These are phyloP conservation scores for Schizotus pectinicornis DNA, from an alignment of 2,888 invertebrate species.

Conservation along the genomic window DNA sequence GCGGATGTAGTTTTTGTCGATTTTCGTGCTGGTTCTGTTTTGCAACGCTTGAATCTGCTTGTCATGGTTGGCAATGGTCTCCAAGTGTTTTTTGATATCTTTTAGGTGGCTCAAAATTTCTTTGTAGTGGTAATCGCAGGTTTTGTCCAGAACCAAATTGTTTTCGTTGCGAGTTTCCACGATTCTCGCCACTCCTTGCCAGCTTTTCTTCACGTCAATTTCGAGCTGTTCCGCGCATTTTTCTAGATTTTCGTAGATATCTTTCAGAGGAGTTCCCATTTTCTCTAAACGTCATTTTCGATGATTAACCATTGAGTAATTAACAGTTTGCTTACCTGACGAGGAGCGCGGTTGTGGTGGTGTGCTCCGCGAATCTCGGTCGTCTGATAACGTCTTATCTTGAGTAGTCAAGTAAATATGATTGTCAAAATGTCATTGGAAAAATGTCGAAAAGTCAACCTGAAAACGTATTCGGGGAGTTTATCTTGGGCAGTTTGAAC, in stretches of 20 bases:
- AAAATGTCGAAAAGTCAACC: conserved; percentile 7
- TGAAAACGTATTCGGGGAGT: not conserved
- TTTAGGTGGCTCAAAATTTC: conserved; percentile 37
- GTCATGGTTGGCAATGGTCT: conserved; percentile 36
- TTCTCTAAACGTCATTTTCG: not conserved
- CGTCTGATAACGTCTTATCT: conserved; percentile 1
- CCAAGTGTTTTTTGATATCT: conserved; percentile 36
- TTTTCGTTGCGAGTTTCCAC: conserved; percentile 26
- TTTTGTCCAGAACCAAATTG: conserved; percentile 36
- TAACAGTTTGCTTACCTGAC: not conserved
- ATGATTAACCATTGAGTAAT: too few relatives aligned
- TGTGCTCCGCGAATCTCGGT: not conserved
- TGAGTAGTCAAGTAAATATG: not conserved
- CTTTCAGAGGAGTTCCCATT: conserved; percentile 21
- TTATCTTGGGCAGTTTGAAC: conserved; percentile 1
- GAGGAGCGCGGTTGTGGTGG: not conserved
- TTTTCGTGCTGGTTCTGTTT: conserved; percentile 19
- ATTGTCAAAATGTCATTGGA: conserved; percentile 15
- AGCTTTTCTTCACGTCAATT: conserved; percentile 33
- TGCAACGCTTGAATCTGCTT: conserved; percentile 31
- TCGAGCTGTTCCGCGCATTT: conserved; percentile 37
- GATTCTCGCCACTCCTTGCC: not conserved
- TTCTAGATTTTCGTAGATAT: conserved; percentile 33
- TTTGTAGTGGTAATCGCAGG: conserved; percentile 41
- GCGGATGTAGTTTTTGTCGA: conserved; percentile 37